These are phyloP conservation scores for Sylvia atricapilla DNA, from an alignment of 2,113 vertebrate species.

Conservation along the genomic window DNA sequence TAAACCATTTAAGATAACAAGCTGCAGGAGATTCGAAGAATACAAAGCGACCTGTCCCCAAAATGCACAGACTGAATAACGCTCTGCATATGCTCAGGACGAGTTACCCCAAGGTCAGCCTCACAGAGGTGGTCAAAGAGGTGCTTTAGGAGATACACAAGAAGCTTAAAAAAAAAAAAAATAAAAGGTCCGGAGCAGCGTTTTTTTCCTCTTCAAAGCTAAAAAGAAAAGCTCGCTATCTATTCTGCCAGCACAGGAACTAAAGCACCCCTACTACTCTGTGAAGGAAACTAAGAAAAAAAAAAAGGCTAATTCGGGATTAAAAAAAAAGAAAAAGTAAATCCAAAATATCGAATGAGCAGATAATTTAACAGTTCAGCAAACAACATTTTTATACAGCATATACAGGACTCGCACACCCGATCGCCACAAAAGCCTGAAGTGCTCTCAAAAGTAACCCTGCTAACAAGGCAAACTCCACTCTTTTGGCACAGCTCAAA, in stretches of 20 bases:
- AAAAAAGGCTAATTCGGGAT: not conserved
- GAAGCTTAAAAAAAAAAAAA: not conserved
- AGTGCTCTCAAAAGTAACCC: not conserved
- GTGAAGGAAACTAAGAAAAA: not conserved
- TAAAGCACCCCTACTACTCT: not conserved
- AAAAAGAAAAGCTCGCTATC: not conserved
- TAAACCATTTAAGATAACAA: conserved; percentile 55
- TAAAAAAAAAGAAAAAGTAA: not conserved
- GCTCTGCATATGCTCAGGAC: conserved; percentile 13
- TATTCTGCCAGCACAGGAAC: not conserved
- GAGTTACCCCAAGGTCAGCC: conserved; percentile 29
- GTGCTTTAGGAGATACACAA: not conserved
- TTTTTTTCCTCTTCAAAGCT: not conserved
- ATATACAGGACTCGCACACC: not conserved
- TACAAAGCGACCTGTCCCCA: conserved; percentile 3
- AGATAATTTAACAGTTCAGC: not conserved
- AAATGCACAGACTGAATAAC: conserved; percentile 2
- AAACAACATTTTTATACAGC: not conserved
- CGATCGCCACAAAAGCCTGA: not conserved
- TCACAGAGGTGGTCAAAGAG: not conserved
- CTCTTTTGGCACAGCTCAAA: not conserved
- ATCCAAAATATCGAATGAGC: not conserved
- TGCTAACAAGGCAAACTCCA: not conserved
- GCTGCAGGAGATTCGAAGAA: not conserved
- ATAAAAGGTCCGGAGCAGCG: not conserved